Evolutionary conservation across 2,888 invertebrate species (phyloP).

Genomic region (Caenorhabditis virilis): DNA sequence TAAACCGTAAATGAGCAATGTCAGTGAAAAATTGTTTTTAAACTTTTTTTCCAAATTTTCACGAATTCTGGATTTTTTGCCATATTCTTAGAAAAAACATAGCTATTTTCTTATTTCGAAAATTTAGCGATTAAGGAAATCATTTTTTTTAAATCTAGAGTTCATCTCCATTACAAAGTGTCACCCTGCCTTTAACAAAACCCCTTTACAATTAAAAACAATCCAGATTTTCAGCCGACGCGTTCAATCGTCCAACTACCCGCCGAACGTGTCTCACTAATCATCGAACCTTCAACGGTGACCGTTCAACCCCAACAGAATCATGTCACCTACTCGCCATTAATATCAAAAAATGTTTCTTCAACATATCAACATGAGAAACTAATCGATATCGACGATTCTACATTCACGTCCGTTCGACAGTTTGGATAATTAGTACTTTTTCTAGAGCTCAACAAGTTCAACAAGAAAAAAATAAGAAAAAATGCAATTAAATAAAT

Average conservation of each 20-base stretch:
- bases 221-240: slow-evolving; percentile 49
- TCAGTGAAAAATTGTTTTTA: no score
- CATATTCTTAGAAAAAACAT: not conserved
- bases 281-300: slow-evolving; percentile 22
- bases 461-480: no score
- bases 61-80: no score
- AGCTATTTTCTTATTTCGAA: not conserved
- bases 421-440: slow-evolving; percentile 21
- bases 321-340: no score
- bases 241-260: slow-evolving; percentile 46
- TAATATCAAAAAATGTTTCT: slow-evolving; percentile 3
- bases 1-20: no score
- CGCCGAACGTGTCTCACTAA: slow-evolving; percentile 32
- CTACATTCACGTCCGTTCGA: slow-evolving; percentile 19
- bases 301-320: slow-evolving; percentile 9
- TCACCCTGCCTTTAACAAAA: no score
- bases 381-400: slow-evolving; percentile 30
- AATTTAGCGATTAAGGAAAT: not conserved
- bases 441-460: no score
- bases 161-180: no score
- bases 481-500: no score
- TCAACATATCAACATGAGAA: slow-evolving; percentile 7
- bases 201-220: no score
- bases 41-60: no score
- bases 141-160: no score